phyloP scores from a whole-genome alignment of 2,113 vertebrate genomes.

The Hippocampus comes region DNA sequence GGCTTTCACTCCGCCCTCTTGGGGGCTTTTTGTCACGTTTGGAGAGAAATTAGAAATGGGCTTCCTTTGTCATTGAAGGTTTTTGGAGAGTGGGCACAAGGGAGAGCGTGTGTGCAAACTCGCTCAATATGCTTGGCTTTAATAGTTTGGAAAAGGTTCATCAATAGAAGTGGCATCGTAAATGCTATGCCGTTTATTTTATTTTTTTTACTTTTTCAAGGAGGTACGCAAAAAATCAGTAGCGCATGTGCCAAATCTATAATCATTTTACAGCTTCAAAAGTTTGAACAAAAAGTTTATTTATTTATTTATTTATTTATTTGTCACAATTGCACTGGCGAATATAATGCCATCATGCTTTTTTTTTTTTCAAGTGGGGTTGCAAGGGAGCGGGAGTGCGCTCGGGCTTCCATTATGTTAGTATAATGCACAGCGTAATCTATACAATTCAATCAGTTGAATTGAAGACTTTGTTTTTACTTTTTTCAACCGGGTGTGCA shows the following conservation, averaged over 20 bases:
- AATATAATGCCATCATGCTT: no score
- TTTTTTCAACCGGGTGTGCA: no score
- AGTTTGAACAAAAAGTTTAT: no score
- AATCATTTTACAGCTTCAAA: neutral
- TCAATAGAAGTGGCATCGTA: neutral
- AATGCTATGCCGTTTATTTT: neutral
- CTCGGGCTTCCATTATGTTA: no score
- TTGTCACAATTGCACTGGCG: no score
- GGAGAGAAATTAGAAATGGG: constrained; percentile 1
- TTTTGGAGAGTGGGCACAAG: neutral
- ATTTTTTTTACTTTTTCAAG: neutral
- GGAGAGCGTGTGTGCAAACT: neutral
- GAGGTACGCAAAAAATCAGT: neutral
- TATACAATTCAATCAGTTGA: no score
- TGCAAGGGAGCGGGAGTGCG: no score
- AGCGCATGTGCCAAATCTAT: neutral
- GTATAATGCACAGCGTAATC: no score
- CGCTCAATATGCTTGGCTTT: neutral
- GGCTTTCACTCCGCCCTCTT: neutral
- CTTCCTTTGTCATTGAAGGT: neutral
- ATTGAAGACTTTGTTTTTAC: no score
- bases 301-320: no score
- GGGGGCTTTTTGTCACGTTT: neutral
- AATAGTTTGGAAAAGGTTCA: neutral
- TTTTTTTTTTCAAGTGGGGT: no score